Evolutionary conservation across 2,113 vertebrate species (phyloP), one percentile per base, ranked within the genome.

Genomic region (Sander vitreus): DNA sequence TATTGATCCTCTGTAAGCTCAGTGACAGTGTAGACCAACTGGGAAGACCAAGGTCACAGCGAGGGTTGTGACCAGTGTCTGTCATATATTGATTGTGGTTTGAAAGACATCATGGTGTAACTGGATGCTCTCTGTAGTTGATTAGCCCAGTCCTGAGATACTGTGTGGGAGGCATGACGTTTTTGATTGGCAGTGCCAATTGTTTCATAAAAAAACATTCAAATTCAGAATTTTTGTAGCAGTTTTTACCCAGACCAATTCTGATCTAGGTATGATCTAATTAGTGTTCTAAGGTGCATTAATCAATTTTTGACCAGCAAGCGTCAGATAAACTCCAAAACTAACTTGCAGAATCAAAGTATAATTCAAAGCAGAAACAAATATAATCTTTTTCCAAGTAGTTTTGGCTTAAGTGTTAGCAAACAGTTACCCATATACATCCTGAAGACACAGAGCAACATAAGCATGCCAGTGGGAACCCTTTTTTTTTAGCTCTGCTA

Each of bases 51-150:
- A 92, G 93, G 91, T 93, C 87, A 83, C 63, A 64, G 43, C 16
- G 13, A 80, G 77, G 73, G 67, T 72, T 33, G 66, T 74, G 71
- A 74, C 86, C 48, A 65, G 82, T 79, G 50, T 47, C 62, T 80
- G 70, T 78, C 45, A 45, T 62, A 67, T 80, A 92, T 93, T 30
- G 91, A 90, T 90, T 78, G 78, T 71, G 78, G 76, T 87, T 78
- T 77, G 72, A 85, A 78, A 82, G 83, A 85, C 15, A 45, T 82
- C 15, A 8, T 25, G 45, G 18, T 79, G 85, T 67, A 89, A 91
- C 83, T 19, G 13, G 67, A 89, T 50, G 71, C 80, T 80, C 51
- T 60, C 13, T 80, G 51, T 74, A 6, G 47, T 66, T 67, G 73
- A 73, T 72, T n/a, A 83, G 36, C 50, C 71, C 30, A 59, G 10